phyloP scores from a whole-genome alignment of 64 coral and sea anemone genomes.

The Stichodactyla mertensii region DNA sequence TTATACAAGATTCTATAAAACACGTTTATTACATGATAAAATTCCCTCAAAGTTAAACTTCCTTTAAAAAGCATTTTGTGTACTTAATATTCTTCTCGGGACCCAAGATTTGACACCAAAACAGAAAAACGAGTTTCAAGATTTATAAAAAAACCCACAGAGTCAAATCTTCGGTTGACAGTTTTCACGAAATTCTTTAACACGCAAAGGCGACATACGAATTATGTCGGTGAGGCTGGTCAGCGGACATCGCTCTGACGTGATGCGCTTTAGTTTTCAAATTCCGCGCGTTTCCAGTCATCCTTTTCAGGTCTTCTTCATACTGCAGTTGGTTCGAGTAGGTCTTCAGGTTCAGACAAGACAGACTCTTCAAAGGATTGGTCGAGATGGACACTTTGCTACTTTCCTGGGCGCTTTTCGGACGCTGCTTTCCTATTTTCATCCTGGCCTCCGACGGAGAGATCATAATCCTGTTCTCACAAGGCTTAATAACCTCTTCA shows the following conservation, averaged over 20 bases:
- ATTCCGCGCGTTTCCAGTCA: background rate
- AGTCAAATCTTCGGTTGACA: too few relatives aligned
- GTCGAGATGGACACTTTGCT: conserved; percentile 48
- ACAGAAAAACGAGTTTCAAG: too few relatives aligned
- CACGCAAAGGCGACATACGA: background rate
- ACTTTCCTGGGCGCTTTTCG: conserved; percentile 63
- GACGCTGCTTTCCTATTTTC: conserved; percentile 55
- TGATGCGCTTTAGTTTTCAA: background rate
- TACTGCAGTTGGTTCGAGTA: conserved; percentile 71
- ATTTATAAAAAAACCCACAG: too few relatives aligned
- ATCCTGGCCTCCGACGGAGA: conserved; percentile 64
- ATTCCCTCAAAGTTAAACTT: too few relatives aligned
- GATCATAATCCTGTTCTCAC: conserved; percentile 84
- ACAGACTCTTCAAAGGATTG: conserved; percentile 75
- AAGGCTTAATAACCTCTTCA: conserved; percentile 28
- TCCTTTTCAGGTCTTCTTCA: conserved; percentile 54
- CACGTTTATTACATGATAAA: too few relatives aligned
- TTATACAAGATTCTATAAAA: too few relatives aligned
- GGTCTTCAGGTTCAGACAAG: conserved; percentile 83
- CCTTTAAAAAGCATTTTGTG: too few relatives aligned
- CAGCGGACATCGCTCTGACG: background rate
- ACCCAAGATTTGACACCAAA: too few relatives aligned
- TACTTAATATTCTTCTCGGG: too few relatives aligned
- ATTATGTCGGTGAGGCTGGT: background rate
- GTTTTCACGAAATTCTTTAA: background rate